Base-by-base conservation (phyloP, 2,113 vertebrate genomes). In the Sinocyclocheilus anshuiensis region DNA sequence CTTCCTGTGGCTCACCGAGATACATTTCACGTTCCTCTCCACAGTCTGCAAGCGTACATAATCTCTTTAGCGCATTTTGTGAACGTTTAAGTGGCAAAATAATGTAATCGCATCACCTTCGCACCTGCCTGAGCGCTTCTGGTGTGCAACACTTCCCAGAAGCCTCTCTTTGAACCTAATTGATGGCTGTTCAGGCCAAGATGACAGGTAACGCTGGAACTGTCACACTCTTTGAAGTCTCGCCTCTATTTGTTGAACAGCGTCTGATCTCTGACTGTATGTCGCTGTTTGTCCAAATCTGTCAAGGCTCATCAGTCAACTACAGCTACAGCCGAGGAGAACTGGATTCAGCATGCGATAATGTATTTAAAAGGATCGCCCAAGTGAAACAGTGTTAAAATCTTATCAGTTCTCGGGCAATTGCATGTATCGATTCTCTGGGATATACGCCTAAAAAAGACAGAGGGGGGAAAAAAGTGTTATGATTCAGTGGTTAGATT, bases 231-330 rank as follows among this genome's bases (percentile, higher is more conserved):
- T 84, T 88, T 83, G 72, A 88, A 85, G 86, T 84, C 82, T 83
- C 57, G 81, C 77, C 61, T 75, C 78, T 61, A 85, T 90, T 87
- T 84, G 81, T 88, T 84, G 2, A 89, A 84, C 16, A 22, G 80
- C 87, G 87, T 72, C 89, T 89, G 91, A 91, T 90, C 78, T 81
- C 78, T 50, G 75, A 81, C 86, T 85, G 83, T 88, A 83, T 79
- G 85, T 87, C 84, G 87, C 86, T 82, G 87, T 80, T 84, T 88
- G 84, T 87, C 10, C 55, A 92, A 91, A 89, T 45, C 80, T 90
- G 79, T 89, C 90, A 91, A 29, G 59, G 79, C 76, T 89, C 86
- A 92, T 87, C 91, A 87, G 81, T 89, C 88, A 69, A 77, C 89
- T 83, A 45, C 80, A 77, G n/a, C 67, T 22, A 13, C 42, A 72